phyloP scores from a whole-genome alignment of 2,113 vertebrate species.

The Paratilapia polleni region DNA sequence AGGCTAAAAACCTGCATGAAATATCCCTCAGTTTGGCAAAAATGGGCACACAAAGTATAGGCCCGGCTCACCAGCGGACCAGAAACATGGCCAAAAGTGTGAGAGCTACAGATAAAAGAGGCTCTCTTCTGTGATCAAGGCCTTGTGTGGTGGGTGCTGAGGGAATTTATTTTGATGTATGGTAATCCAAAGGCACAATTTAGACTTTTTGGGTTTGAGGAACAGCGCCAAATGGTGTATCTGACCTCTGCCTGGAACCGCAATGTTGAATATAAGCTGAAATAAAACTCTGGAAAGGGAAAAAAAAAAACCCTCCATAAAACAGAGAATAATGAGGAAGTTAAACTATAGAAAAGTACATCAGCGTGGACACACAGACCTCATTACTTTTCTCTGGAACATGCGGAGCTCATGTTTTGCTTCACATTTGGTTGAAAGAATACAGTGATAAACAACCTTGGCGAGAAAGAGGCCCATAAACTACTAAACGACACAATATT shows the following conservation, averaged over 20 bases:
- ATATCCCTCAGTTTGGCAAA: slow-evolving; percentile 69
- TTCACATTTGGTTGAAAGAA: slow-evolving; percentile 39
- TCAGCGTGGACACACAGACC: slow-evolving; percentile 35
- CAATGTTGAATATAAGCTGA: slow-evolving; percentile 53
- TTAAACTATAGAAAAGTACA: slow-evolving; percentile 34
- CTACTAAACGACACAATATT: slow-evolving; percentile 68
- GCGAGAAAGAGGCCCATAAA: slow-evolving; percentile 59
- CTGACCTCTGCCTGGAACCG: slow-evolving; percentile 64
- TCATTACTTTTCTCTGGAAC: slow-evolving; percentile 27
- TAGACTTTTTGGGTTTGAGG: slow-evolving; percentile 68
- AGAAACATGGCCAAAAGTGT: slow-evolving; percentile 78
- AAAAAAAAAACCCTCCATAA: slow-evolving; percentile 35
- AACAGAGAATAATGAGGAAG: slow-evolving; percentile 56
- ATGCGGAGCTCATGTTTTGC: slow-evolving; percentile 26
- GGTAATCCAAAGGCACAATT: slow-evolving; percentile 77
- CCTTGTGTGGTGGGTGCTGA: slow-evolving; percentile 65
- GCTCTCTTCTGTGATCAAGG: slow-evolving; percentile 73
- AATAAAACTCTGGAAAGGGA: slow-evolving; percentile 55
- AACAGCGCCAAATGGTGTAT: slow-evolving; percentile 60
- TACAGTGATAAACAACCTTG: slow-evolving; percentile 59
- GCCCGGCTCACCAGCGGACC: slow-evolving; percentile 70
- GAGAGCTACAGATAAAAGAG: slow-evolving; percentile 75
- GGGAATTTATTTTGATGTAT: slow-evolving; percentile 77
- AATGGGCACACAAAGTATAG: slow-evolving; percentile 74
- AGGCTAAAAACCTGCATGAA: slow-evolving; percentile 63